A percentile compares a stretch with the other conserved stretches of the same genome.
Evolutionary conservation across 2,888 invertebrate species (phyloP).

Genomic region (Fabriciana adippe): DNA sequence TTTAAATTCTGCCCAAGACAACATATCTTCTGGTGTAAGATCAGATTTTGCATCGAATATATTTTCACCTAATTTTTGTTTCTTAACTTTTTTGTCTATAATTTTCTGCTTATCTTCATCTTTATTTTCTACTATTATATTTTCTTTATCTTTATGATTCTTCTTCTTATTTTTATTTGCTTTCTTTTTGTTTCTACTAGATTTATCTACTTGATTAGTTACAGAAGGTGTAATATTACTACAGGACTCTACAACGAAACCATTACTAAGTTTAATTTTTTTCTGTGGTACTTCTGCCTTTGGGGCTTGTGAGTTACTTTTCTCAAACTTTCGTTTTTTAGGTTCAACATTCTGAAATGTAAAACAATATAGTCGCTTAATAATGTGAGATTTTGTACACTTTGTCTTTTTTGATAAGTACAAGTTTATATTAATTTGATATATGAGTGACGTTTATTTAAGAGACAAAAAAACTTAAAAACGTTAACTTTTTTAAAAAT

Average conservation of each 20-base stretch:
- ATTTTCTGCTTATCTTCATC: slow-evolving; percentile 5
- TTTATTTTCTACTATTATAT: slow-evolving; percentile 12
- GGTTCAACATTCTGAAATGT: slow-evolving; percentile 49
- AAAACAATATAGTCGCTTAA: background rate
- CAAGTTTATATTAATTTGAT: no score
- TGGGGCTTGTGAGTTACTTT: slow-evolving; percentile 40
- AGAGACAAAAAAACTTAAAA: no score
- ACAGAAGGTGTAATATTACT: slow-evolving; percentile 52
- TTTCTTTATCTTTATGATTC: slow-evolving; percentile 25
- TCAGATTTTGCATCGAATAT: slow-evolving; percentile 46
- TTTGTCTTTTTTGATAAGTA: no score
- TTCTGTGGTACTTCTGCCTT: slow-evolving; percentile 53
- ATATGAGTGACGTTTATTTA: no score
- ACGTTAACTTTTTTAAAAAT: background rate
- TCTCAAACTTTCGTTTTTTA: slow-evolving; percentile 41
- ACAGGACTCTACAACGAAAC: slow-evolving; percentile 67
- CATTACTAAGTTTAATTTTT: slow-evolving; percentile 61
- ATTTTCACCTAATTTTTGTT: slow-evolving; percentile 62
- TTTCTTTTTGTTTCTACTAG: slow-evolving; percentile 26
- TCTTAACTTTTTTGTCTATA: slow-evolving; percentile 45
- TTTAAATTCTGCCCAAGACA: slow-evolving; percentile 86
- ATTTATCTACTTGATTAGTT: slow-evolving; percentile 48
- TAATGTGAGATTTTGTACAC: background rate
- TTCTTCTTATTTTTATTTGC: slow-evolving; percentile 31
- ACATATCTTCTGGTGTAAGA: slow-evolving; percentile 72